These are phyloP conservation scores for Leucosticte australis DNA, from an alignment of 2,113 vertebrate species.

Conservation along the genomic window DNA sequence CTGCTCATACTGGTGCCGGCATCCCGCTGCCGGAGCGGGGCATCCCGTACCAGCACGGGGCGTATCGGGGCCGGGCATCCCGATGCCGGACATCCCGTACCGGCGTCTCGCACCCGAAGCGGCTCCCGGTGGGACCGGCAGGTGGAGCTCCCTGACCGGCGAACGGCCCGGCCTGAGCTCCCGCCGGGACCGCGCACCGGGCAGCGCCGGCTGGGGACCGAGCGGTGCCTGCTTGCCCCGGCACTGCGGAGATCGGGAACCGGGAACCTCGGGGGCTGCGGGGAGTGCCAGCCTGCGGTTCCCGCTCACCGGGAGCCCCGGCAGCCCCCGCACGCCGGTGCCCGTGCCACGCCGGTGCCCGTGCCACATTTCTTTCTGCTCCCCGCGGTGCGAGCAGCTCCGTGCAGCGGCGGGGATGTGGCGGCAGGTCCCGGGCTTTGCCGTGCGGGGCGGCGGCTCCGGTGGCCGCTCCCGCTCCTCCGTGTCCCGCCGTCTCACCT, in stretches of 20 bases:
- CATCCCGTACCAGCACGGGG: neutral
- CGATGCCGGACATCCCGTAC: neutral
- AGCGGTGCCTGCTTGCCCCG: neutral
- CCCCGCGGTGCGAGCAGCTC: neutral
- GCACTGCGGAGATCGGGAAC: neutral
- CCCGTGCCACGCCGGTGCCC: neutral
- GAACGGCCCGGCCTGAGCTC: neutral
- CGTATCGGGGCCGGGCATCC: neutral
- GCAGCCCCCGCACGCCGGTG: neutral
- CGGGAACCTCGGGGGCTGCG: neutral
- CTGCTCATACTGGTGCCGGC: neutral
- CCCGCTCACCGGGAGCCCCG: neutral
- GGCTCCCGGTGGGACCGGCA: neutral
- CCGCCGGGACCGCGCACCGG: neutral
- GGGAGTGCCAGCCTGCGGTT: neutral
- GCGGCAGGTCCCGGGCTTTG: neutral
- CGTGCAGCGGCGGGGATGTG: neutral
- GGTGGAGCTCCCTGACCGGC: neutral
- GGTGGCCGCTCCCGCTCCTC: neutral
- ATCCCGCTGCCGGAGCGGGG: neutral
- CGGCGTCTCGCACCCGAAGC: neutral
- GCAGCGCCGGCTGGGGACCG: neutral
- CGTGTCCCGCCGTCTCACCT: neutral
- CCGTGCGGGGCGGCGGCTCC: neutral
- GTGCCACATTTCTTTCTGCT: neutral